Evolutionary conservation across 2,888 invertebrate species (phyloP).

Genomic region (Meiosimyza decipiens): DNA sequence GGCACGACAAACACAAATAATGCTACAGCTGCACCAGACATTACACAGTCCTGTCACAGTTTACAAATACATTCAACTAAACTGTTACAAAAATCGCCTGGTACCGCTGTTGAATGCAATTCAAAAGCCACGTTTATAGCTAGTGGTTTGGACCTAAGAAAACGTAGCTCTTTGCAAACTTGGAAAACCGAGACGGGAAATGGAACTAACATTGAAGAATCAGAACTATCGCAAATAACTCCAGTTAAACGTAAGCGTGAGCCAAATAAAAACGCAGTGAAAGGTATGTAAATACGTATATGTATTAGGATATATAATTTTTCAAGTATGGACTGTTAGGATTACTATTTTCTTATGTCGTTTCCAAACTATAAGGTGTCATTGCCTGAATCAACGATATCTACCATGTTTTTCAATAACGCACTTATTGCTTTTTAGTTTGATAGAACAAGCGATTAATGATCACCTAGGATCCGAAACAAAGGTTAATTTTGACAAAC

Average conservation of each 20-base stretch:
- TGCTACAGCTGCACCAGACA: background rate
- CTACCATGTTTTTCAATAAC: too few species aligned
- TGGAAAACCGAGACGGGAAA: background rate
- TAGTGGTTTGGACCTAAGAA: conserved; percentile 6
- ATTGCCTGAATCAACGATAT: too few species aligned
- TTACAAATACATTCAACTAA: background rate
- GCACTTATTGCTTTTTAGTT: too few species aligned
- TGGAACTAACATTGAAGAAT: background rate
- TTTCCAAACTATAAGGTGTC: too few species aligned
- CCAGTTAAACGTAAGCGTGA: conserved; percentile 22
- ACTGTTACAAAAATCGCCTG: background rate
- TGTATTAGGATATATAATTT: too few species aligned
- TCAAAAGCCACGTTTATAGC: background rate
- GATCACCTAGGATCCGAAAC: too few species aligned
- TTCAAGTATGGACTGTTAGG: too few species aligned
- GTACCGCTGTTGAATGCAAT: background rate
- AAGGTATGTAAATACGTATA: background rate
- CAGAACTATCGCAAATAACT: background rate
- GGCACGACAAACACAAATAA: conserved; percentile 7
- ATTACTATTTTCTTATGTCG: too few species aligned
- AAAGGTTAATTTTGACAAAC: too few species aligned
- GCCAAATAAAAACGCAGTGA: background rate
- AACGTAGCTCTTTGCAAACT: conserved; percentile 16
- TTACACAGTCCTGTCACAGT: background rate
- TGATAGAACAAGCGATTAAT: too few species aligned